A percentile compares a stretch with the other conserved stretches of the same genome.
Evolutionary conservation across 2,888 invertebrate genomes (phyloP).

Genomic region (Xanthorhoe designata): DNA sequence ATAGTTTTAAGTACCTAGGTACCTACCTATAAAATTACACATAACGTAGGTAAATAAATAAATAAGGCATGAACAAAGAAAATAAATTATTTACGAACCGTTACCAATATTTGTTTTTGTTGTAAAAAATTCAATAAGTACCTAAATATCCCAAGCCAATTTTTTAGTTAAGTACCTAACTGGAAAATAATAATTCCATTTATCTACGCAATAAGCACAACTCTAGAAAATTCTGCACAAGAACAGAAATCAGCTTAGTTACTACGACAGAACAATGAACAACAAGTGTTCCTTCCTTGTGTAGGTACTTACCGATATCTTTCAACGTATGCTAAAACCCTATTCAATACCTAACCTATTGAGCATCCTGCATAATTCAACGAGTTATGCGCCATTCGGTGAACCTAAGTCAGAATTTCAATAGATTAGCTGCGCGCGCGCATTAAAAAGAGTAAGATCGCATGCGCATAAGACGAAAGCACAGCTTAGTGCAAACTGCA

Average conservation of each 20-base stretch:
- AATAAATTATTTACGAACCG: too few species aligned
- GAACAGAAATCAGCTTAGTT: constrained; percentile 14
- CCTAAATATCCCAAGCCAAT: too few species aligned
- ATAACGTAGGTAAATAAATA: too few species aligned
- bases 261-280: constrained; percentile 36
- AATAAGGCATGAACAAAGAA: too few species aligned
- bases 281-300: constrained; percentile 29
- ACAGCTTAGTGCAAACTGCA: constrained; percentile 48
- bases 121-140: too few species aligned
- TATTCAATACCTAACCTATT: constrained; percentile 45
- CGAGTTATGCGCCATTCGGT: constrained; percentile 46
- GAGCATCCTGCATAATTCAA: constrained; percentile 47
- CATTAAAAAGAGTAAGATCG: constrained; percentile 44
- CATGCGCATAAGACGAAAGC: constrained; percentile 58
- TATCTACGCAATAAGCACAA: constrained; percentile 2
- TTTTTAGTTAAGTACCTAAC: too few species aligned
- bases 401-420: constrained; percentile 50
- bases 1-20: too few species aligned
- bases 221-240: constrained; percentile 5
- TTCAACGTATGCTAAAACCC: constrained; percentile 39
- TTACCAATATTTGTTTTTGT: too few species aligned
- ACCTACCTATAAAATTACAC: too few species aligned
- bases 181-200: background rate
- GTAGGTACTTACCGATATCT: constrained; percentile 34
- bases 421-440: constrained; percentile 49